A percentile compares a stretch with the other conserved stretches of the same genome.
phyloP scores from a whole-genome alignment of 2,113 vertebrate genomes.

The Pseudopipra pipra region DNA sequence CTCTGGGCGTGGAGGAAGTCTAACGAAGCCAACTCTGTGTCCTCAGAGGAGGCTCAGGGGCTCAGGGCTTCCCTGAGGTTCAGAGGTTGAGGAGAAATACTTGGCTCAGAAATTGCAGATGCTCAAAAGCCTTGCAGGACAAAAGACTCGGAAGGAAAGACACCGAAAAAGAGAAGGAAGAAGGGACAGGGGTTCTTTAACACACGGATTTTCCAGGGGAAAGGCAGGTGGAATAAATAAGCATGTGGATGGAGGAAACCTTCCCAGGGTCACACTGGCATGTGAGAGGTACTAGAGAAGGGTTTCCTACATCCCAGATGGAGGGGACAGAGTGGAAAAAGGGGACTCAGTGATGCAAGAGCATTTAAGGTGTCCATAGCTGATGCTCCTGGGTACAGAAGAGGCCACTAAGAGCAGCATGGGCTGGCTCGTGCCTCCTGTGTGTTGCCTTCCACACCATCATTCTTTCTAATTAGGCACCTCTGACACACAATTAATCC shows the following conservation, averaged over 20 bases:
- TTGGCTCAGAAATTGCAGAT: background rate
- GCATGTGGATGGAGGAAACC: background rate
- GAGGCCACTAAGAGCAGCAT: background rate
- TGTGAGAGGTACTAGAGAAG: background rate
- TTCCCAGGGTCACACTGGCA: background rate
- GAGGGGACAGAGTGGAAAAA: background rate
- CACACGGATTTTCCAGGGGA: background rate
- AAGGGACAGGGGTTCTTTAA: background rate
- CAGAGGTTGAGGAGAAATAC: background rate
- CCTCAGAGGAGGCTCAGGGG: background rate
- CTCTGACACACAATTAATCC: conserved; percentile 71
- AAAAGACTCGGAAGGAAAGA: background rate
- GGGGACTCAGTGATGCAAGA: background rate
- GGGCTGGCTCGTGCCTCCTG: conserved; percentile 4
- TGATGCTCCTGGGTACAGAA: background rate
- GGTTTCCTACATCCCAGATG: background rate
- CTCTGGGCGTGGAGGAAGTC: background rate
- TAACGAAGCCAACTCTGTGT: background rate
- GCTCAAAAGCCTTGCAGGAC: background rate
- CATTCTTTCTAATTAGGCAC: conserved; percentile 73
- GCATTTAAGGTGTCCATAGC: background rate
- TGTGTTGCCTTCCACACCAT: conserved; percentile 54
- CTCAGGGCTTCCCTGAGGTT: background rate
- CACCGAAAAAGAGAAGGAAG: background rate
- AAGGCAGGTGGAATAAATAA: background rate